These are phyloP conservation scores for Melitaea cinxia DNA, from an alignment of 1,140 invertebrate species.

Conservation along the genomic window DNA sequence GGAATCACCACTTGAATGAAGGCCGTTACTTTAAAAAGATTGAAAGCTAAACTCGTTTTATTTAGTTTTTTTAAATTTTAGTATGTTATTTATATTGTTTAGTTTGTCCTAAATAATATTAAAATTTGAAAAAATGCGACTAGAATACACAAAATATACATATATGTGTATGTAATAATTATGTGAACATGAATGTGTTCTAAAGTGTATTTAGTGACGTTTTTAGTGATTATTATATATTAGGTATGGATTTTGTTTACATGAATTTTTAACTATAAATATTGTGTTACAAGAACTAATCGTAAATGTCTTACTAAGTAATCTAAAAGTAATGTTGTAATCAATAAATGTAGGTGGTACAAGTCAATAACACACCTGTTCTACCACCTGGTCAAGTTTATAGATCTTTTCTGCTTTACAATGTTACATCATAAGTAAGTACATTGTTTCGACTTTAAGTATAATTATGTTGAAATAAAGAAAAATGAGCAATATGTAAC, in stretches of 20 bases:
- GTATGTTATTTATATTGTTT: not conserved
- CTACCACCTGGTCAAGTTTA: slow-evolving; percentile 25
- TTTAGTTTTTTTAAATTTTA: slow-evolving; percentile 9
- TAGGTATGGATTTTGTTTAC: no score
- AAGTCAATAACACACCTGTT: slow-evolving; percentile 28
- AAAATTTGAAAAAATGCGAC: not conserved
- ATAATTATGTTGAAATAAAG: not conserved
- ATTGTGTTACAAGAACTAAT: not conserved
- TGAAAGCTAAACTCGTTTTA: not conserved
- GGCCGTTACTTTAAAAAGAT: slow-evolving; percentile 17
- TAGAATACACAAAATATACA: not conserved
- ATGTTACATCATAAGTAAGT: not conserved
- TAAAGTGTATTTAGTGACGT: no score
- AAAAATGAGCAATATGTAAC: no score
- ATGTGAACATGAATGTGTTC: no score
- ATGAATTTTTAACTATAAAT: no score
- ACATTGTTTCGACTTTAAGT: not conserved
- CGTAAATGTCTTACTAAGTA: slow-evolving; percentile 3
- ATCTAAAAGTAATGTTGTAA: slow-evolving; percentile 9
- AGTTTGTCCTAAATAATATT: not conserved
- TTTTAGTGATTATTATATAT: no score
- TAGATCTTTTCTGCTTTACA: not conserved
- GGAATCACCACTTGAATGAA: slow-evolving; percentile 10
- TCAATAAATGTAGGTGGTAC: slow-evolving; percentile 25
- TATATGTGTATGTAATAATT: no score